A percentile compares a stretch with the other conserved stretches of the same genome.
phyloP scores from a whole-genome alignment of 2,113 vertebrate genomes.

The Ictalurus furcatus region DNA sequence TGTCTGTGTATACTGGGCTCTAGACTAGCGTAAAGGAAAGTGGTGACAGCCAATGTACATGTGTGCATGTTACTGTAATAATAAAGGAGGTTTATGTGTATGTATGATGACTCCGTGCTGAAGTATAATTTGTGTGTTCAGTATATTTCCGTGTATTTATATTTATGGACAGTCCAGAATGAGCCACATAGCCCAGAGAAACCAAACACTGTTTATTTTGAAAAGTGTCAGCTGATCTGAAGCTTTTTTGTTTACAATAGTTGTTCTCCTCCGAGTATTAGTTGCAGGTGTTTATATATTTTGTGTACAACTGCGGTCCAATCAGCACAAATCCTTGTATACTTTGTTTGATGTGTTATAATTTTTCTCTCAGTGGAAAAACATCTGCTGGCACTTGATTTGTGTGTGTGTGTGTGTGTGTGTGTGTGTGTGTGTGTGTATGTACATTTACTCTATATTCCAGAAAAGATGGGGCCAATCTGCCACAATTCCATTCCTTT shows the following conservation, averaged over 20 bases:
- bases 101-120: neutral
- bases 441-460: neutral
- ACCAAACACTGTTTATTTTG: conserved; percentile 2
- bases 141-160: conserved; percentile 21
- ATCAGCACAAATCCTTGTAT: neutral
- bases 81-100: neutral
- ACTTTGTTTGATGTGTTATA: neutral
- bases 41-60: neutral
- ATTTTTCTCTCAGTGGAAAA: conserved; percentile 4
- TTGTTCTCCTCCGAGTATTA: neutral
- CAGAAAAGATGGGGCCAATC: neutral
- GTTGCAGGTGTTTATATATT: conserved; percentile 19
- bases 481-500: neutral
- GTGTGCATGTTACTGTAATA: conserved; percentile 3
- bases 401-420: neutral
- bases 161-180: conserved; percentile 34
- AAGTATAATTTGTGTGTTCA: conserved; percentile 20
- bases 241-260: conserved; percentile 23
- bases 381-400: conserved; percentile 6
- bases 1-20: conserved; percentile 13
- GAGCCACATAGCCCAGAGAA: neutral
- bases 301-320: conserved; percentile 2
- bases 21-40: neutral
- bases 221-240: conserved; percentile 17
- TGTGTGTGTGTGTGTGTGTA: neutral